Conservation (phyloP, 2,113 vertebrate genomes). For the Oxyruncus cristatus region DNA sequence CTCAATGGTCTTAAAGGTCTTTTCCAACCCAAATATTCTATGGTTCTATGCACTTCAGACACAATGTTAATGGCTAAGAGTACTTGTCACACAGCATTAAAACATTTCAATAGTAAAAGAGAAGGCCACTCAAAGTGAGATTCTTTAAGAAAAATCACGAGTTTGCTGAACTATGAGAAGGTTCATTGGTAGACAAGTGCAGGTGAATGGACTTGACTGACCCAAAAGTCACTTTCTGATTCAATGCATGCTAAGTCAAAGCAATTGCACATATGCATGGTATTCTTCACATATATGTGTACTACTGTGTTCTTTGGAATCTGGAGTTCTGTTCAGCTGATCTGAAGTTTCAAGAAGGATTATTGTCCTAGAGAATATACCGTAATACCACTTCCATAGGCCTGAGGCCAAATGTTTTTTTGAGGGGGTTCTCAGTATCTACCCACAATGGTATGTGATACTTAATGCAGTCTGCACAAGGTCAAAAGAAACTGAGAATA, state of each 20-base stretch:
- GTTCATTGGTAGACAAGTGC: background rate
- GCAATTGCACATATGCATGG: background rate
- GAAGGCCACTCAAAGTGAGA: background rate
- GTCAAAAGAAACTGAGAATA: background rate
- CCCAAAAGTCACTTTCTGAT: background rate
- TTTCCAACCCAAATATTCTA: background rate
- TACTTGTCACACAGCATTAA: fast-evolving
- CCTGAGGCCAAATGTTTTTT: background rate
- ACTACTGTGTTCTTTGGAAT: background rate
- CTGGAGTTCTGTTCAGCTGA: background rate
- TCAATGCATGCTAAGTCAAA: background rate
- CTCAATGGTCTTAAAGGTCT: background rate
- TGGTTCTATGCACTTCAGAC: background rate
- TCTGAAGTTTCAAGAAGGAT: background rate
- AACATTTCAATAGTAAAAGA: background rate
- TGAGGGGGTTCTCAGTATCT: background rate
- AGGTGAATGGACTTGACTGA: background rate
- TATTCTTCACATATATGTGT: background rate
- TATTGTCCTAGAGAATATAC: background rate
- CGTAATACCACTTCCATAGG: background rate
- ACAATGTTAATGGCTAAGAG: background rate
- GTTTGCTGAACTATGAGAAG: background rate
- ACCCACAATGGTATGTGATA: background rate
- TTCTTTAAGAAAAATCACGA: background rate
- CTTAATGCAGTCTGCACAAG: background rate